Evolutionary conservation across 2,113 vertebrate genomes (phyloP).

Genomic region (Smithornis capensis): DNA sequence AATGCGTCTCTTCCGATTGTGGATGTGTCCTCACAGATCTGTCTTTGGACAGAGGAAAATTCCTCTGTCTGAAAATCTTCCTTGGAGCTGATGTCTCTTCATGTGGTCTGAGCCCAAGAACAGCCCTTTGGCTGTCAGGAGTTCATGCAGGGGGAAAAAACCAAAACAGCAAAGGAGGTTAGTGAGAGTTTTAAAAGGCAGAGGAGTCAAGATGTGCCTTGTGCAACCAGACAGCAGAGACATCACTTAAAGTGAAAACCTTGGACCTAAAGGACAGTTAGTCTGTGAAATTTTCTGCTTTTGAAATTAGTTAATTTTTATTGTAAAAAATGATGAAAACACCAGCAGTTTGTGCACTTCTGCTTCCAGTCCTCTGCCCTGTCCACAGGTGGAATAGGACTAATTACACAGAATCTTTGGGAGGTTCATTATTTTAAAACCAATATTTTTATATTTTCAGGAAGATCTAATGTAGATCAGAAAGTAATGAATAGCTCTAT

Average conservation of each 20-base stretch:
- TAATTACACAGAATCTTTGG: background rate
- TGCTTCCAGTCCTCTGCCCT: background rate
- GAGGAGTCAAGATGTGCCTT: background rate
- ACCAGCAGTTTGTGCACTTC: background rate
- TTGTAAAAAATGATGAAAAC: background rate
- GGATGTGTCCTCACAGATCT: background rate
- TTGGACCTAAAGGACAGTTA: background rate
- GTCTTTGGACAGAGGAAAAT: background rate
- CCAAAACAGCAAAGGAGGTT: background rate
- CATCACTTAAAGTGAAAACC: background rate
- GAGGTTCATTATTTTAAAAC: background rate
- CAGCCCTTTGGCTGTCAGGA: background rate
- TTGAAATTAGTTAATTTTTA: background rate
- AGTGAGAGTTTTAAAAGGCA: background rate
- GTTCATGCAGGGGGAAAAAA: background rate
- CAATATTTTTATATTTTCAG: background rate
- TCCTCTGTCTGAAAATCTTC: background rate
- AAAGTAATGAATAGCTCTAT: background rate
- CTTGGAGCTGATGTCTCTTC: background rate
- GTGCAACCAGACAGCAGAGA: background rate
- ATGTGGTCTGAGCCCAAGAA: background rate
- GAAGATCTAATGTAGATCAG: background rate
- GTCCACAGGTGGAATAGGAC: background rate
- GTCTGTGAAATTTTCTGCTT: background rate
- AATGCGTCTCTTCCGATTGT: background rate